These are phyloP conservation scores for Campoletis sonorensis DNA, from an alignment of 1,140 invertebrate species.

Conservation along the genomic window DNA sequence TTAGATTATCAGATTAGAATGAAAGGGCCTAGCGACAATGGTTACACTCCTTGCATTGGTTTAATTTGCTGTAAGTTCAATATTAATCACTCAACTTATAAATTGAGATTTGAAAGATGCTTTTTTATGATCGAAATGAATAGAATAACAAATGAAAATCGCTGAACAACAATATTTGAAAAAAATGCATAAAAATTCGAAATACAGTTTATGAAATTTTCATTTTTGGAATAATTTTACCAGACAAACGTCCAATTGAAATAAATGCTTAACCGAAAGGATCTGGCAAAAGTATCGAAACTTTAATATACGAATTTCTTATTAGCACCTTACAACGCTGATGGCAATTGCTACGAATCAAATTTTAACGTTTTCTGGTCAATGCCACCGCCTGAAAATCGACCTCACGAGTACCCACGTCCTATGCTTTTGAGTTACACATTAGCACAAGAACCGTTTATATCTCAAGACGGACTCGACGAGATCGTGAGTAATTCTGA, in stretches of 20 bases:
- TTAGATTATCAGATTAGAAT: slow-evolving; percentile 96
- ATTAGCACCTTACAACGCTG: slow-evolving; percentile 90
- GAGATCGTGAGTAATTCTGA: slow-evolving; percentile 84
- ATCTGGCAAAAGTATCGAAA: slow-evolving; percentile 34
- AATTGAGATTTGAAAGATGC: too few relatives aligned
- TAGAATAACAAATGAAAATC: too few relatives aligned
- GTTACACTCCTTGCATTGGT: slow-evolving; percentile 94
- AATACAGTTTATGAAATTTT: too few relatives aligned
- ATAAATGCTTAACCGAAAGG: too few relatives aligned
- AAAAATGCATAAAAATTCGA: too few relatives aligned
- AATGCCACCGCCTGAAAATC: slow-evolving; percentile 93
- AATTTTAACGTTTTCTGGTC: slow-evolving; percentile 95
- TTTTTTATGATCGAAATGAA: too few relatives aligned
- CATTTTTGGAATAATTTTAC: too few relatives aligned
- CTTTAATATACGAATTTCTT: slow-evolving; percentile 42
- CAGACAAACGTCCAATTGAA: too few relatives aligned
- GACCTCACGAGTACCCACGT: slow-evolving; percentile 92
- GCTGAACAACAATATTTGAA: too few relatives aligned
- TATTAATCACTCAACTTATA: too few relatives aligned
- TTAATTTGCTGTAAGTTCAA: slow-evolving; percentile 89
- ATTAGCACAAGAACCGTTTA: slow-evolving; percentile 87
- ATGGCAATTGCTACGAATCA: slow-evolving; percentile 86
- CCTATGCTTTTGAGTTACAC: slow-evolving; percentile 93
- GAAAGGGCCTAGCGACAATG: slow-evolving; percentile 92
- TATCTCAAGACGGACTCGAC: slow-evolving; percentile 88